phyloP scores from a whole-genome alignment of 2,888 invertebrate species.

The Caenorhabditis sp. region DNA sequence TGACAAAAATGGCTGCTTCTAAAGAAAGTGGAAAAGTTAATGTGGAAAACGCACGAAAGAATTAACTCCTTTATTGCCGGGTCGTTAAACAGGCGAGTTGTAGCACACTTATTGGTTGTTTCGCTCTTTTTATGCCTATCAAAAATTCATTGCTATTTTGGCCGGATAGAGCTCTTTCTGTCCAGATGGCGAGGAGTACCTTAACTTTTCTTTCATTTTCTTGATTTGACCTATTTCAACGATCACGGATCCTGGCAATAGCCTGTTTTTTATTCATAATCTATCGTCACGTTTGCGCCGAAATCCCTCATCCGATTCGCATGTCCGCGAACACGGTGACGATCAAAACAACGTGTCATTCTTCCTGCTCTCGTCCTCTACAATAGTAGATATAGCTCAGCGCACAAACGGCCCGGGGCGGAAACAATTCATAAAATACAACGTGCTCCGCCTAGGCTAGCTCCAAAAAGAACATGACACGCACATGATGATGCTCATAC shows the following conservation, averaged over 20 bases:
- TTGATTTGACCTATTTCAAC: too few relatives aligned
- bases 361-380: neutral
- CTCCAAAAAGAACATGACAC: neutral
- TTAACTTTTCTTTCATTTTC: too few relatives aligned
- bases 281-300: neutral
- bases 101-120: slow-evolving; percentile 9
- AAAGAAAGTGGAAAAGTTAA: too few relatives aligned
- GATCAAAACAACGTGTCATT: slow-evolving; percentile 11
- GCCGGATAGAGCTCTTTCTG: too few relatives aligned
- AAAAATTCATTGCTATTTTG: slow-evolving; percentile 38
- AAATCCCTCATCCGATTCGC: slow-evolving; percentile 24
- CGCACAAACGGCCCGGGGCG: too few relatives aligned
- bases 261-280: neutral
- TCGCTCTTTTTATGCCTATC: slow-evolving; percentile 17
- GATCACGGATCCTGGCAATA: too few relatives aligned
- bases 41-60: too few relatives aligned
- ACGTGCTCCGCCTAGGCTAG: neutral
- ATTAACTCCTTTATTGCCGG: slow-evolving; percentile 45
- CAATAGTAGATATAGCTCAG: too few relatives aligned
- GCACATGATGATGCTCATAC: slow-evolving; percentile 2
- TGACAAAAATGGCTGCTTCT: too few relatives aligned
- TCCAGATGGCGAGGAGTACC: too few relatives aligned
- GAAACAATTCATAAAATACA: slow-evolving; percentile 49
- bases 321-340: neutral
- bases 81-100: slow-evolving; percentile 34